These are phyloP conservation scores for Casuarius casuarius DNA, from an alignment of 2,113 vertebrate genomes.

Conservation along the genomic window DNA sequence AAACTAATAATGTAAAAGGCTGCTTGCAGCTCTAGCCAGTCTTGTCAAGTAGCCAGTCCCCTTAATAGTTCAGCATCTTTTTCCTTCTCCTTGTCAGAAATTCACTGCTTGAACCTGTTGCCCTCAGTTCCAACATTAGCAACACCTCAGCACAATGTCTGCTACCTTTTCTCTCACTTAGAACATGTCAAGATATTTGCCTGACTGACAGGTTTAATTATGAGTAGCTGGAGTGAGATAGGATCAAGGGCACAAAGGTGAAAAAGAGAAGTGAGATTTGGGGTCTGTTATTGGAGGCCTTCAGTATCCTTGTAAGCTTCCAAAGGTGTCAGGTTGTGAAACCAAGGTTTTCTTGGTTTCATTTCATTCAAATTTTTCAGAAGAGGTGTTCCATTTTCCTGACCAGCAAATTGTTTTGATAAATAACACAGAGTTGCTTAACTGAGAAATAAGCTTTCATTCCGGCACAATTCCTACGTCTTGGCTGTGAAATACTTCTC, in stretches of 20 bases:
- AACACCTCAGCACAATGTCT: neutral
- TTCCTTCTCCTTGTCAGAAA: neutral
- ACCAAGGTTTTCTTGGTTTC: neutral
- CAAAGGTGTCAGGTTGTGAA: neutral
- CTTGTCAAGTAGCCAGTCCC: neutral
- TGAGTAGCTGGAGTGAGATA: neutral
- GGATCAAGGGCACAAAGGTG: neutral
- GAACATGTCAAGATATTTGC: neutral
- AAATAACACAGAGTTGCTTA: neutral
- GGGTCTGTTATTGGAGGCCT: neutral
- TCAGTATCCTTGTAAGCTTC: neutral
- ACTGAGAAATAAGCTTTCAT: neutral
- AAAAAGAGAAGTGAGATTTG: slow-evolving; percentile 20
- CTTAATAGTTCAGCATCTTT: neutral
- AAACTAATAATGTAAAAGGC: neutral
- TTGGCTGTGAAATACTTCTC: neutral
- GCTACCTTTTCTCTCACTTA: neutral
- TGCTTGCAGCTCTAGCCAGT: neutral
- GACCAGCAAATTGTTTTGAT: neutral
- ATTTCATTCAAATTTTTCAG: neutral
- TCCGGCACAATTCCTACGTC: neutral
- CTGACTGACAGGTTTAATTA: slow-evolving; percentile 58
- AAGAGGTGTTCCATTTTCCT: neutral
- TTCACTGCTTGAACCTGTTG: neutral
- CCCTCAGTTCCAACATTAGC: neutral